phyloP scores from a whole-genome alignment of 2,113 vertebrate genomes.

The Pongo pygmaeus region DNA sequence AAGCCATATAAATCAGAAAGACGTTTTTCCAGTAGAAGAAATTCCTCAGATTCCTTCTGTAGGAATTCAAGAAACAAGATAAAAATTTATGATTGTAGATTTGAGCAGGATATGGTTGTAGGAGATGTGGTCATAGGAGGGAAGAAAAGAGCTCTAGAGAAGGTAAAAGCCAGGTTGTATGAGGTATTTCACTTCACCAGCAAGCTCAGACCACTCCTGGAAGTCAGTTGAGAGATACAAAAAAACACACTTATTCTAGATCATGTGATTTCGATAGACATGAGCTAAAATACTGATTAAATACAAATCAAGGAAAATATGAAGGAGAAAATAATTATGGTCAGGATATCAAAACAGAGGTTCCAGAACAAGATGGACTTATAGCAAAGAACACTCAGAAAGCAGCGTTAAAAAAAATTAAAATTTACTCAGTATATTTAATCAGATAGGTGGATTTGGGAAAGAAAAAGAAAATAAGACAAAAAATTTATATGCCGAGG shows the following conservation, averaged over 20 bases:
- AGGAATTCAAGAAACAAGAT: conserved; percentile 79
- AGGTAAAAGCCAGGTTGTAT: conserved; percentile 78
- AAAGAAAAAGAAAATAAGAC: conserved; percentile 90
- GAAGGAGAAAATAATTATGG: conserved; percentile 64
- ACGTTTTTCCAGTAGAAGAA: conserved; percentile 72
- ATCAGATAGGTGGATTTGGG: conserved; percentile 93
- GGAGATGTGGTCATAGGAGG: background rate
- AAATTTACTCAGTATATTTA: conserved; percentile 92
- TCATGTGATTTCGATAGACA: conserved; percentile 75
- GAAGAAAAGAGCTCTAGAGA: conserved; percentile 79
- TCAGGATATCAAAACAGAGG: conserved; percentile 62
- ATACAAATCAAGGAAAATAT: conserved; percentile 64
- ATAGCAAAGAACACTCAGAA: conserved; percentile 72
- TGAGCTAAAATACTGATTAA: conserved; percentile 64
- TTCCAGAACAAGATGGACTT: conserved; percentile 64
- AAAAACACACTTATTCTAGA: conserved; percentile 60
- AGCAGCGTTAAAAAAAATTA: conserved; percentile 83
- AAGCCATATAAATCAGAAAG: conserved; percentile 79
- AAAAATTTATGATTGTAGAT: conserved; percentile 67
- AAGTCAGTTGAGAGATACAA: conserved; percentile 77
- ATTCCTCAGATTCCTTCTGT: conserved; percentile 72
- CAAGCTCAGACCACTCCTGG: conserved; percentile 84
- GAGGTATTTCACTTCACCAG: conserved; percentile 84
- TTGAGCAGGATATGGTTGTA: conserved; percentile 73
- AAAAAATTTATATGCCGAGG: conserved; percentile 80